Evolutionary conservation across 2,888 invertebrate genomes (phyloP).

Genomic region (Deilephila porcellus): DNA sequence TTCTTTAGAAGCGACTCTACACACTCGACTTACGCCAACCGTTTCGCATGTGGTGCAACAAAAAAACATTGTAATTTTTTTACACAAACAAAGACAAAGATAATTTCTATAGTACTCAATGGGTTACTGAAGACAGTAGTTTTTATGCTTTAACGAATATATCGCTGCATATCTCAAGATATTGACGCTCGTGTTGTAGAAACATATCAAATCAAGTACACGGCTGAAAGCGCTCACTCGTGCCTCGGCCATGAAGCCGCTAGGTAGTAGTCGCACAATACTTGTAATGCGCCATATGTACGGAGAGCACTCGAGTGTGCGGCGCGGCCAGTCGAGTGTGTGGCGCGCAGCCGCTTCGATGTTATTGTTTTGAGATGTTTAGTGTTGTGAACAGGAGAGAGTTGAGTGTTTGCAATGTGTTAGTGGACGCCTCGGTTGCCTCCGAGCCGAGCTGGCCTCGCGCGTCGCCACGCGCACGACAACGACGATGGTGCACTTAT

Average conservation of each 20-base stretch:
- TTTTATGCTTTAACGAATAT: too few relatives aligned
- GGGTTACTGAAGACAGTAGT: too few relatives aligned
- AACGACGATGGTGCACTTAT: conserved; percentile 26
- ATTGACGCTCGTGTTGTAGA: too few relatives aligned
- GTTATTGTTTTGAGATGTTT: not conserved
- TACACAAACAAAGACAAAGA: too few relatives aligned
- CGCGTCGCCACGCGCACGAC: conserved; percentile 1
- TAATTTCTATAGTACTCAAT: too few relatives aligned
- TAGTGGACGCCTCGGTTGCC: not conserved
- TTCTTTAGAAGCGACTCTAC: not conserved
- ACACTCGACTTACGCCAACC: not conserved
- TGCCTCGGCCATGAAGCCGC: too few relatives aligned
- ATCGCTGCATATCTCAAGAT: too few relatives aligned
- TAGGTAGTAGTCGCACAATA: not conserved
- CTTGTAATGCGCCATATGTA: not conserved
- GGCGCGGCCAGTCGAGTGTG: not conserved
- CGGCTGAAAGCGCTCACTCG: too few relatives aligned
- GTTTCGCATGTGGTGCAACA: not conserved
- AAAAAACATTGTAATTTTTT: too few relatives aligned
- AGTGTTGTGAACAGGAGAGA: not conserved
- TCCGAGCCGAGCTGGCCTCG: not conserved
- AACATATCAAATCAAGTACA: too few relatives aligned
- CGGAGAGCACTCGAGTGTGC: not conserved
- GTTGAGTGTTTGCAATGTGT: not conserved
- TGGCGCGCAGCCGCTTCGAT: not conserved